Conservation (phyloP, 2,888 invertebrate genomes). For the Acronicta alni region DNA sequence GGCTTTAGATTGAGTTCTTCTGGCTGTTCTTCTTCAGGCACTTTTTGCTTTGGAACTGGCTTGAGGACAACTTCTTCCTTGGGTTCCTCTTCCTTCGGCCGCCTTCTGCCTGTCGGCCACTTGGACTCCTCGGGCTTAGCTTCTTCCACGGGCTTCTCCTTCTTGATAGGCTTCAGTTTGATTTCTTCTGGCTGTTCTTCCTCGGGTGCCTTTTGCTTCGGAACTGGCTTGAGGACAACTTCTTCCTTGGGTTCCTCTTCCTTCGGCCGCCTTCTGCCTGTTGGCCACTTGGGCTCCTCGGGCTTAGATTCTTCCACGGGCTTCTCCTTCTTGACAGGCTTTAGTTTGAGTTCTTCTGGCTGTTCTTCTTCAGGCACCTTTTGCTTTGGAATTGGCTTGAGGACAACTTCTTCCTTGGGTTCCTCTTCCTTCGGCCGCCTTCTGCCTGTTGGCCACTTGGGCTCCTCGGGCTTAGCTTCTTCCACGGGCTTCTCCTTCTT, state of each 20-base stretch:
- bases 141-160: constrained; percentile 61
- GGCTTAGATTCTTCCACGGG: constrained; percentile 58
- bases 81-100: constrained; percentile 68
- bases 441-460: constrained; percentile 63
- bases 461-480: constrained; percentile 64
- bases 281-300: constrained; percentile 61
- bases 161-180: constrained; percentile 72
- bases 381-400: constrained; percentile 73
- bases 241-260: constrained; percentile 67
- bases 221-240: constrained; percentile 51
- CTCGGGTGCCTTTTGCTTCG: constrained; percentile 82
- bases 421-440: constrained; percentile 63
- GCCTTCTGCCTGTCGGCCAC: constrained; percentile 29
- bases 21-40: constrained; percentile 52
- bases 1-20: constrained; percentile 66
- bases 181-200: constrained; percentile 84
- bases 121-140: constrained; percentile 71
- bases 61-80: constrained; percentile 68
- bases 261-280: constrained; percentile 63
- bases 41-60: constrained; percentile 35
- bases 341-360: constrained; percentile 69
- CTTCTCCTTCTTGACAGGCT: constrained; percentile 54
- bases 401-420: constrained; percentile 67
- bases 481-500: constrained; percentile 61
- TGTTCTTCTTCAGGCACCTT: constrained; percentile 72